These are phyloP conservation scores for Nemurella pictetii DNA, from an alignment of 2,888 invertebrate genomes.

Conservation along the genomic window DNA sequence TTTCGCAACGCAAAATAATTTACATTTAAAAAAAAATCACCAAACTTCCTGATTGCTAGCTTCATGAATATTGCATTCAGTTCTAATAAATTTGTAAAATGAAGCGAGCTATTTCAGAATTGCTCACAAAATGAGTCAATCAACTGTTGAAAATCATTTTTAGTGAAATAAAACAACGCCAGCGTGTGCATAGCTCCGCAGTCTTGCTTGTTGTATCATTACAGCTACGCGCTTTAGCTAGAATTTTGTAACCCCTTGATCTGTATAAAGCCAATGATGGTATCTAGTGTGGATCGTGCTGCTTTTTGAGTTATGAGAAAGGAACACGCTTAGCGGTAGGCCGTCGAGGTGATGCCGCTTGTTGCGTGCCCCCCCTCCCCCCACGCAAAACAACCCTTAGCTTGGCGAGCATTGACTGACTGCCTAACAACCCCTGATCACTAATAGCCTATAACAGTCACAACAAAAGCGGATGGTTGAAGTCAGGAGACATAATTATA, in stretches of 20 bases:
- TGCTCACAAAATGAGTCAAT: neutral
- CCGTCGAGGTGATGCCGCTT: neutral
- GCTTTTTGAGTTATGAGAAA: neutral
- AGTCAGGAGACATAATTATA: neutral
- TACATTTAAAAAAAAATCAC: neutral
- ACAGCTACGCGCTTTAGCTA: no score
- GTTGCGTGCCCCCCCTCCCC: neutral
- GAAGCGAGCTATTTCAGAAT: neutral
- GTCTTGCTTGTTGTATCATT: no score
- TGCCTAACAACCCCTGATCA: neutral
- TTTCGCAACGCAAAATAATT: neutral
- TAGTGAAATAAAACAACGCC: no score
- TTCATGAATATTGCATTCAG: neutral
- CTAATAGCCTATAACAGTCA: neutral
- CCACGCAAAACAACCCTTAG: neutral
- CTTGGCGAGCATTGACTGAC: neutral
- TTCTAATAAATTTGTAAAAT: neutral
- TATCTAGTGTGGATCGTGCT: neutral
- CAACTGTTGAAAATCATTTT: no score
- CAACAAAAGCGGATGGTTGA: neutral
- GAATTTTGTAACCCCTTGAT: neutral
- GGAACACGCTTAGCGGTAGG: neutral
- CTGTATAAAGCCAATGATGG: neutral
- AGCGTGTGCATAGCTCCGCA: no score
- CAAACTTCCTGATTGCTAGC: neutral